Base-by-base conservation (phyloP, 2,797 vertebrate species). In the Clarias pachynema region DNA sequence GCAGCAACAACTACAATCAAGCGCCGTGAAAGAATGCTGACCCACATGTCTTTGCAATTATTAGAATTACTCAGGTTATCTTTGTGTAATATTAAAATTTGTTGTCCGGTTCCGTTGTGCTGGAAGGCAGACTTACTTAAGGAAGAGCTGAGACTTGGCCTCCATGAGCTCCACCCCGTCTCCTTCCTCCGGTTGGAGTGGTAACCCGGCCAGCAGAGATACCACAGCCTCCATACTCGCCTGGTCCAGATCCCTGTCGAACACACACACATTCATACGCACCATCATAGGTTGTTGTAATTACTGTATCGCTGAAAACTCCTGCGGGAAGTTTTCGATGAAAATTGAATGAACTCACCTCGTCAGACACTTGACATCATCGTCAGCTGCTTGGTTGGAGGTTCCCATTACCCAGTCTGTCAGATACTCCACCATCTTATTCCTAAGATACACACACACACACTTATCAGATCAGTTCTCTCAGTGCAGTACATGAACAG, bases 321-420 rank as follows among this genome's bases (percentile, higher is more conserved):
- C 44, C 44, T 8, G 24, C 7, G 24, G 24, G 14, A 16, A 40
- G 37, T 40, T 9, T 18, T 9, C 29, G 37, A 40, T 7, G 7
- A 53, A 53, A 56, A 74, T 29, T 12, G 44, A 56, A 75, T 57
- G 0, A 57, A 34, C 53, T 34, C 92, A 99, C 98, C 98, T 97
- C 22, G 97, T 99, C 86, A 99, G 93, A 91, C 97, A 99, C 90
- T 99, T 99, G 80, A 99, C 97, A 90, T 99, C 98, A 86, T 99
- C 98, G 63, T 99, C 98, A 24, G 98, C 97, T n/a, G 97, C 97
- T 91, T 99, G 98, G 91, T 99, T 99, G 87, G 98, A 99, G 10
- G 97, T 99, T 85, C 98, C 98, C 98, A 99, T 99, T 77, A 99
- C 98, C 98, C 98, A 99, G 92, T 99, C 98, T 12, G 98, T 99